A percentile compares a stretch with the other conserved stretches of the same genome.
Conservation (phyloP, 2,113 vertebrate species). For the Caranx melampygus region DNA sequence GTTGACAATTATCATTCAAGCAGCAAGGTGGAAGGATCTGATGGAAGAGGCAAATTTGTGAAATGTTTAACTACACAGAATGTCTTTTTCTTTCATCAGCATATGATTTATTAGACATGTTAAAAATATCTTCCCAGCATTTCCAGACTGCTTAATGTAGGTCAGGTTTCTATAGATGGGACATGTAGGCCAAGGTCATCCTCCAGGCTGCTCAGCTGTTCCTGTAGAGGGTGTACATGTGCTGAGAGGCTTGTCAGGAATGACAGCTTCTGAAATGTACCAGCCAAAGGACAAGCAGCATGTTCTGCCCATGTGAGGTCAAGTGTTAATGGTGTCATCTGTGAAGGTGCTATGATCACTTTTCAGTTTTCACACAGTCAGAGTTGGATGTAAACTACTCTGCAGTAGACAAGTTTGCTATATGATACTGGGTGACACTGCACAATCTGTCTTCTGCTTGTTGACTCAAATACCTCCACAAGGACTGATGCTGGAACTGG, state of each 20-base stretch:
- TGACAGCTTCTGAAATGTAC: conserved; percentile 44
- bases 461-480: conserved; percentile 37
- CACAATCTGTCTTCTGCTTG: conserved; percentile 1
- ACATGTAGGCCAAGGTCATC: conserved; percentile 45
- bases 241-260: conserved; percentile 4
- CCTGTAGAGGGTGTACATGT: conserved; percentile 3
- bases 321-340: conserved; percentile 22
- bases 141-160: background rate
- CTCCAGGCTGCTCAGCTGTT: conserved; percentile 56
- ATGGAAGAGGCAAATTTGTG: background rate
- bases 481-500: background rate
- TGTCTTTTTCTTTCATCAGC: background rate
- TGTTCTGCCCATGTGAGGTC: conserved; percentile 10
- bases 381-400: conserved; percentile 63
- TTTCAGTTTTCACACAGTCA: conserved; percentile 14
- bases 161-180: conserved; percentile 20
- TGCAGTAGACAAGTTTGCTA: conserved; percentile 39
- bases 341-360: background rate
- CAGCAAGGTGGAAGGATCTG: background rate
- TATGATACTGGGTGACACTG: conserved; percentile 20
- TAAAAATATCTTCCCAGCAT: background rate
- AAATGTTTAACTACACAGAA: background rate
- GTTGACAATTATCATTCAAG: conserved; percentile 8
- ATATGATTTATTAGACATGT: background rate
- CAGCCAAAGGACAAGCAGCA: background rate